Evolutionary conservation across 2,797 vertebrate species (phyloP), one percentile per base, ranked within the genome.

Genomic region (Cheirogaleus major): DNA sequence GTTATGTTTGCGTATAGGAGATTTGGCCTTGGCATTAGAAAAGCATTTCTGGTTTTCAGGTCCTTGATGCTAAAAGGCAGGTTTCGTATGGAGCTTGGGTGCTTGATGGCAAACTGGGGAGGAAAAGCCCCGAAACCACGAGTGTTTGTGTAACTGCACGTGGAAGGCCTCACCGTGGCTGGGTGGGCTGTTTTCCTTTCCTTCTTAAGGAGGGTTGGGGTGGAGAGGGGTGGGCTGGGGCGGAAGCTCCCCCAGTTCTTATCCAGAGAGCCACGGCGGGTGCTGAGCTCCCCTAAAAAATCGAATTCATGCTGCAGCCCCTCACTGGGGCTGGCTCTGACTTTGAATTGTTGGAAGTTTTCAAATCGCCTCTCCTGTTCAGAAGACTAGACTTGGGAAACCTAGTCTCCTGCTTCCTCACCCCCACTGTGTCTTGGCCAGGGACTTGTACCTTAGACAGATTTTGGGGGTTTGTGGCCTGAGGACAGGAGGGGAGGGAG

Each of bases 241-340:
- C 38, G 22, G 27, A 10, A 18, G 30, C 4, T 5, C 27, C 25
- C 25, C 70, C 22, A 17, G 30, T 25, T 73, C 57, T 75, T 27
- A 1, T 13, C 13, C 78, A 48, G 65, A 76, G 76, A 48, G 35
- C 11, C 23, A 30, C 0, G 0, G 41, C 18, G 1, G 30, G 61
- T 5, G 41, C 67, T 30, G 15, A 35, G 41, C 72, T 83, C n/a
- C 81, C 30, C 88, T 55, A 23, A 1, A 32, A 70, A 63, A 23
- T 7, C 72, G 17, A 2, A 15, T 43, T 4, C 27, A 32, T n/a
- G 15, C 25, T 30, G 4, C 35, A 5, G 48, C 32, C 15, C 12
- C 50, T 18, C 14, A 1, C 6, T 48, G 55, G 82, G 76, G 32
- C 69, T 43, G 57, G 70, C 5, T 8, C 38, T 57, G 27, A 7